A percentile compares a stretch with the other conserved stretches of the same genome.
phyloP scores from a whole-genome alignment of 2,888 invertebrate species.

The Caenorhabditis panamensis region DNA sequence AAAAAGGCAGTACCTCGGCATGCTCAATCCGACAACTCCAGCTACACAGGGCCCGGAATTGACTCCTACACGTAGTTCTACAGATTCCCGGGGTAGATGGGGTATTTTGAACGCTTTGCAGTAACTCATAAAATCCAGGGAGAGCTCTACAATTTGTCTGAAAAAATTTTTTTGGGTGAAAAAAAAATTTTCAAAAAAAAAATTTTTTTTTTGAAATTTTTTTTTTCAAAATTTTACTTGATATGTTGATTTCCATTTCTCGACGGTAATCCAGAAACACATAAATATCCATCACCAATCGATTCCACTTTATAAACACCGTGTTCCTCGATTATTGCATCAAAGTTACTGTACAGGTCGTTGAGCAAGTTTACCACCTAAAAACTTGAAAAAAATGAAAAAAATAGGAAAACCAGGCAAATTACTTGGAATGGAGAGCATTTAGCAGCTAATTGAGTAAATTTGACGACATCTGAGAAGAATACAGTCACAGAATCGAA shows the following conservation, averaged over 20 bases:
- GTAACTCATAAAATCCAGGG: slow-evolving; percentile 73
- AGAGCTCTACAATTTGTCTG: slow-evolving; percentile 75
- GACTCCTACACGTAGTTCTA: slow-evolving; percentile 76
- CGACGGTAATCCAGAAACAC: slow-evolving; percentile 78
- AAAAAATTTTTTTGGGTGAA: slow-evolving; percentile 5
- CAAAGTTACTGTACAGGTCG: slow-evolving; percentile 76
- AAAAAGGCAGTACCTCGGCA: slow-evolving; percentile 79
- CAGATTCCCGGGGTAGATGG: slow-evolving; percentile 75
- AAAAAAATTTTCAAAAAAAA: no score
- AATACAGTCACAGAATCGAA: slow-evolving; percentile 78
- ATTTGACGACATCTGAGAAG: slow-evolving; percentile 79
- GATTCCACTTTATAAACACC: slow-evolving; percentile 80
- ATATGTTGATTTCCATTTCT: slow-evolving; percentile 73
- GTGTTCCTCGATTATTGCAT: slow-evolving; percentile 76
- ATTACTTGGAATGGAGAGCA: slow-evolving; percentile 78
- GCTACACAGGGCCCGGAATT: slow-evolving; percentile 74
- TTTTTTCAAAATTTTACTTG: slow-evolving; percentile 51
- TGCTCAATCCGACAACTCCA: slow-evolving; percentile 75
- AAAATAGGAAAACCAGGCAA: not conserved
- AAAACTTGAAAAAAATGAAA: not conserved
- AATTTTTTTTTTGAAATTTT: not conserved
- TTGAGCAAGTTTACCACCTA: slow-evolving; percentile 77
- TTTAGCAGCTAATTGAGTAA: slow-evolving; percentile 76
- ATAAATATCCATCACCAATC: slow-evolving; percentile 79
- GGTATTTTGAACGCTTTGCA: slow-evolving; percentile 69